Evolutionary conservation across 1,140 invertebrate species (phyloP).

Genomic region (Drosophila guanche): DNA sequence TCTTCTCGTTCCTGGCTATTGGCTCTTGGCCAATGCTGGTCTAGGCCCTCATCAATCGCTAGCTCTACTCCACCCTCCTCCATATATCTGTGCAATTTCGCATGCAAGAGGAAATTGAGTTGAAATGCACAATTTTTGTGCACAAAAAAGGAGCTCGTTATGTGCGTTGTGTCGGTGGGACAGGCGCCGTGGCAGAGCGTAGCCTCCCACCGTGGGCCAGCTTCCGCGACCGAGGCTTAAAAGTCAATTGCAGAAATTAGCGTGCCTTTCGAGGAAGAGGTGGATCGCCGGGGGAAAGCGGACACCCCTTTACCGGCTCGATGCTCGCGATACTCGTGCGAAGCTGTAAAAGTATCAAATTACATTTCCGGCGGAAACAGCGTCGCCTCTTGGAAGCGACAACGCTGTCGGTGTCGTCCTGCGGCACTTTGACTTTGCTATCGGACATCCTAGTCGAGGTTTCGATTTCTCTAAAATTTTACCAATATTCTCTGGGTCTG

Average conservation of each 20-base stretch:
- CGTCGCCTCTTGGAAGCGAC: conserved; percentile 57
- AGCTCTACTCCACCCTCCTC: conserved; percentile 3
- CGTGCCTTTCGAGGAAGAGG: conserved; percentile 5
- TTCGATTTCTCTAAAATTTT: conserved; percentile 67
- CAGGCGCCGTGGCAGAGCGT: conserved; percentile 35
- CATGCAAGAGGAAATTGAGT: conserved; percentile 75
- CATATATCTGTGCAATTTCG: conserved; percentile 45
- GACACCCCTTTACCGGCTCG: conserved; percentile 50
- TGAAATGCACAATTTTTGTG: conserved; percentile 68
- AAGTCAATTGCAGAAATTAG: conserved; percentile 80
- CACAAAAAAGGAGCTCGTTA: conserved; percentile 79
- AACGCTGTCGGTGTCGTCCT: conserved; percentile 55
- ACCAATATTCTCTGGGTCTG: conserved; percentile 9
- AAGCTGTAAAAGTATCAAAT: conserved; percentile 82
- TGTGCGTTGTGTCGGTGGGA: conserved; percentile 49
- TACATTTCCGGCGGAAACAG: conserved; percentile 81
- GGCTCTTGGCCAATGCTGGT: conserved; percentile 10
- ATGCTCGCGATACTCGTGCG: conserved; percentile 36
- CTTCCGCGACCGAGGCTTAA: conserved; percentile 19
- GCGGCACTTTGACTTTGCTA: conserved; percentile 70
- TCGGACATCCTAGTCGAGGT: conserved; percentile 70
- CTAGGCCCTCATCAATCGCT: conserved; percentile 15
- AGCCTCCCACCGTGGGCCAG: background rate
- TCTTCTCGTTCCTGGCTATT: background rate
- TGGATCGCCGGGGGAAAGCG: background rate